Evolutionary conservation across 1,140 invertebrate species (phyloP), one percentile per base, ranked within the genome.

Genomic region (Drosophila nigrodunni): DNA sequence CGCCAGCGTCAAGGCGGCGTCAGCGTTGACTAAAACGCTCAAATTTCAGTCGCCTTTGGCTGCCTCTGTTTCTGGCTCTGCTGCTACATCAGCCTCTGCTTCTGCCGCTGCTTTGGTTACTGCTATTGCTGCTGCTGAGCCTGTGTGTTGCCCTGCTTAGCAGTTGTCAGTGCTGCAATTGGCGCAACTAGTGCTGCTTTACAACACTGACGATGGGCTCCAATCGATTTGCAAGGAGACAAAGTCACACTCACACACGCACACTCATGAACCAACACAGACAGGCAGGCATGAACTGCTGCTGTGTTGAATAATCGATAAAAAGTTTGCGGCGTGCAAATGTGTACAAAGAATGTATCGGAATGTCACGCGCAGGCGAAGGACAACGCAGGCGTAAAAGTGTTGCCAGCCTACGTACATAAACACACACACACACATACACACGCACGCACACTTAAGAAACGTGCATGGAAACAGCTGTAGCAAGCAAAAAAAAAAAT

Each of bases 361-460:
- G 77, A 87, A 87, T 83, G 83, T 83, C 79, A 87, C 80, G 82
- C 83, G 83, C 83, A 88, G 79, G 83, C 79, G 83, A 86, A 86
- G 83, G 79, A 86, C 72, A 87, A 78, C 78, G 61, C 78, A 74
- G 60, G 80, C 82, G 81, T 77, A 67, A 78, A 85, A 80, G 78
- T 86, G 79, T 82, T 82, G 79, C 82, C 79, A 86, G 41, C 76
- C 59, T 60, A 76, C 50, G 34, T 18, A 58, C 50, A 62, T 13
- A 7, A n/a, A 75, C 21, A 55, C 8, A 44, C 37, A 55, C 8
- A 44, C 37, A 65, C 21, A 54, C 41, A 39, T 11, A 15, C 13
- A n/a, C 54, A 41, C 7, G 30, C 13, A 47, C 46, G 54, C 37
- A 58, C 25, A 21, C 39, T 10, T 10, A 57, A 64, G 39, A 37